A percentile compares a stretch with the other conserved stretches of the same genome.
Conservation (phyloP, 2,113 vertebrate species). For the Formicarius rufipectus region DNA sequence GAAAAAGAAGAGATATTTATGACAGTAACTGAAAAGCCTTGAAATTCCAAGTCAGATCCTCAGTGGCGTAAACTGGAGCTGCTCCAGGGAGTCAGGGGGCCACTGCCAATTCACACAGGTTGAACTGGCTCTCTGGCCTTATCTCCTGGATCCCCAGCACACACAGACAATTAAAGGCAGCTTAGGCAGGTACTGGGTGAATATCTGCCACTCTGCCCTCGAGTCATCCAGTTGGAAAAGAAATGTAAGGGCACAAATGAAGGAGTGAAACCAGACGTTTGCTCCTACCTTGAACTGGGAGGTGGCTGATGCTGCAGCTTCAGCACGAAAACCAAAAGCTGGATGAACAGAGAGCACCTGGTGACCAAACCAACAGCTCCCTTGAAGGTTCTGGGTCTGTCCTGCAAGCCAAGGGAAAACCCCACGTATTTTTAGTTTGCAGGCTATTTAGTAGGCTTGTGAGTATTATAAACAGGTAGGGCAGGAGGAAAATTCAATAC, state of each 20-base stretch:
- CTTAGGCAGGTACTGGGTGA: neutral
- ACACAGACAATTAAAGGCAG: neutral
- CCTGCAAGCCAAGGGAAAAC: neutral
- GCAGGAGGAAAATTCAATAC: neutral
- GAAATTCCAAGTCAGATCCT: slow-evolving; percentile 23
- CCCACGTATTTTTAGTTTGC: neutral
- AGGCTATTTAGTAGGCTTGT: too few species aligned
- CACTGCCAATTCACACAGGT: slow-evolving; percentile 4
- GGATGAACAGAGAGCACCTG: neutral
- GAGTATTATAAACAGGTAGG: neutral
- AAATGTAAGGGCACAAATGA: neutral
- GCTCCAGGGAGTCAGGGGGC: neutral
- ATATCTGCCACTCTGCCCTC: neutral
- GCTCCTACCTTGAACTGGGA: neutral
- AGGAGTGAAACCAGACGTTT: neutral
- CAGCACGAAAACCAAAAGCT: neutral
- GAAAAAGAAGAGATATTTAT: slow-evolving; percentile 60
- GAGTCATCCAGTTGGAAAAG: neutral
- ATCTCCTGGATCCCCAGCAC: neutral
- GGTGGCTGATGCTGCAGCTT: neutral
- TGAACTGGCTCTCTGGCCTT: neutral
- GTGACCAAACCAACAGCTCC: accelerated
- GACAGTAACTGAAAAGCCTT: slow-evolving; percentile 31
- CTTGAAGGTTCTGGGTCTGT: neutral
- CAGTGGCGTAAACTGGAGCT: neutral